These are phyloP conservation scores for Gibbula magus DNA, from an alignment of 2,888 invertebrate species.

Conservation along the genomic window DNA sequence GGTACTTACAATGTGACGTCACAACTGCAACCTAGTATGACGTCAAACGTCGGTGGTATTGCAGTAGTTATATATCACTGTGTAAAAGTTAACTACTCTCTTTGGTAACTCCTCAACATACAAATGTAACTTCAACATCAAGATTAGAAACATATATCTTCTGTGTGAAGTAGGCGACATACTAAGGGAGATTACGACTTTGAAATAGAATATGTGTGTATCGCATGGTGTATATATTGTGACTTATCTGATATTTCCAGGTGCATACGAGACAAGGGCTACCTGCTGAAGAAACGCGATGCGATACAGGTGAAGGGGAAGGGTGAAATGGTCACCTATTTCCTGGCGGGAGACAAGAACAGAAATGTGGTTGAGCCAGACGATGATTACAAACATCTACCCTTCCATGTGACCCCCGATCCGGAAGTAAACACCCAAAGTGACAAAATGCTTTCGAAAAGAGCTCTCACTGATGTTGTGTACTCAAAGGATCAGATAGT, in stretches of 20 bases:
- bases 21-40: too few relatives aligned
- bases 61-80: too few relatives aligned
- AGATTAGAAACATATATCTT: background rate
- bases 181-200: background rate
- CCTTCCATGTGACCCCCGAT: background rate
- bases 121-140: background rate
- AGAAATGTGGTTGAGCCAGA: conserved; percentile 41
- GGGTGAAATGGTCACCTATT: conserved; percentile 62
- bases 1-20: too few relatives aligned
- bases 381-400: conserved; percentile 54
- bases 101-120: too few relatives aligned
- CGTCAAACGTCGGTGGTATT: too few relatives aligned
- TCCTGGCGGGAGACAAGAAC: conserved; percentile 47
- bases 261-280: conserved; percentile 34
- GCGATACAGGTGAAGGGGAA: conserved; percentile 63
- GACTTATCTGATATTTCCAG: conserved; percentile 27
- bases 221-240: background rate
- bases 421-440: background rate
- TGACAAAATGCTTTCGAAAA: too few relatives aligned
- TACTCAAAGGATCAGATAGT: too few relatives aligned
- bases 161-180: background rate
- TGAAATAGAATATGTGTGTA: too few relatives aligned
- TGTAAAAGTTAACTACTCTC: too few relatives aligned
- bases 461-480: too few relatives aligned
- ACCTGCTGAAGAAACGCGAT: conserved; percentile 47